Conservation (phyloP, 2,797 vertebrate species). For the Choloepus didactylus region DNA sequence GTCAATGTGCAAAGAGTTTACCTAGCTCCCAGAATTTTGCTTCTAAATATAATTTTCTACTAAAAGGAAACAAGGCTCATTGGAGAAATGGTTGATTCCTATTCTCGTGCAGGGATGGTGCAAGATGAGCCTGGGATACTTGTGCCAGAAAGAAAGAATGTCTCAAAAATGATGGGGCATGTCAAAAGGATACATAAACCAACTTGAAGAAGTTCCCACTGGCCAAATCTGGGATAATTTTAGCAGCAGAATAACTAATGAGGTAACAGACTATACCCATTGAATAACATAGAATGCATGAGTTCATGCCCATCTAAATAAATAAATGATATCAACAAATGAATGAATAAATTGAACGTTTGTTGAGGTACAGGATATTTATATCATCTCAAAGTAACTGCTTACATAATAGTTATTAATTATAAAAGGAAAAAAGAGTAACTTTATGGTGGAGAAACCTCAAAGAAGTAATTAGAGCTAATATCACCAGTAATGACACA, state of each 20-base stretch:
- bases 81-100: no score
- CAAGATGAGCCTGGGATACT: background rate
- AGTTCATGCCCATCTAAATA: constrained; percentile 16
- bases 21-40: background rate
- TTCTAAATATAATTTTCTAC: constrained; percentile 6
- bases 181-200: background rate
- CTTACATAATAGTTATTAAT: background rate
- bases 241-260: background rate
- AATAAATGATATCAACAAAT: background rate
- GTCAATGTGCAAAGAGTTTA: background rate
- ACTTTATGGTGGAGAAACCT: background rate
- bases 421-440: background rate
- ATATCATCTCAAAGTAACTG: background rate
- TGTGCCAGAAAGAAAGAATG: background rate
- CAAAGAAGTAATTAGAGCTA: background rate
- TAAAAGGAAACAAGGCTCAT: background rate
- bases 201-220: no score
- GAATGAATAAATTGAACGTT: background rate
- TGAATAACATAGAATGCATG: background rate
- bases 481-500: no score
- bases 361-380: background rate
- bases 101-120: no score
- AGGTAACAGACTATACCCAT: background rate
- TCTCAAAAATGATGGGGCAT: background rate
- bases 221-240: no score